Percentiles rank a stretch among this genome's conserved stretches.
Evolutionary conservation across 2,113 vertebrate genomes (phyloP).

Genomic region (Cromileptes altivelis): DNA sequence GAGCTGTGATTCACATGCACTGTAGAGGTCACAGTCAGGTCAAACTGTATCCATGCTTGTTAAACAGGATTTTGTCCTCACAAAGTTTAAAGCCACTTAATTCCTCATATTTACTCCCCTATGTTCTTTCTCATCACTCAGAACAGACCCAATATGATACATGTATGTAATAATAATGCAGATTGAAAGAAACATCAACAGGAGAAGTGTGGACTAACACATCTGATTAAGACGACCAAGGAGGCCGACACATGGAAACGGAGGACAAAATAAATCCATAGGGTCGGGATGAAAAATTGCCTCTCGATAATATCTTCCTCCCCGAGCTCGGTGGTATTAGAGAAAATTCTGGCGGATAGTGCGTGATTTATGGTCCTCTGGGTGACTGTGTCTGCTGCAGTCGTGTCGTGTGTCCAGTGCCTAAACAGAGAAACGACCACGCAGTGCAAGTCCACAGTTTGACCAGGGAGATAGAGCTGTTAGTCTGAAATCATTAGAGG

Average conservation of each 20-base stretch:
- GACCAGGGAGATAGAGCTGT: conserved; percentile 12
- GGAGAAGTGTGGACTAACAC: neutral
- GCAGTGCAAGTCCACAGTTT: conserved; percentile 10
- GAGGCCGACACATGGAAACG: neutral
- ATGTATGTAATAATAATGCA: neutral
- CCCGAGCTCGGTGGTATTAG: conserved; percentile 18
- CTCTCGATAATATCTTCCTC: conserved; percentile 43
- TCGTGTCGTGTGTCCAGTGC: conserved; percentile 27
- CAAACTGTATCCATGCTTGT: neutral
- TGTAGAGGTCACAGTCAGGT: neutral
- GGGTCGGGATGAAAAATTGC: conserved; percentile 61
- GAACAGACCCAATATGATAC: neutral
- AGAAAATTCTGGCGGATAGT: conserved; percentile 34
- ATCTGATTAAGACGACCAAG: conserved; percentile 10
- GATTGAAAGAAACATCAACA: neutral
- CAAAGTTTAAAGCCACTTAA: conserved; percentile 6
- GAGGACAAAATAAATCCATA: conserved; percentile 46
- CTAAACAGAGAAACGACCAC: conserved; percentile 48
- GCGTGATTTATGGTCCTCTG: conserved; percentile 66
- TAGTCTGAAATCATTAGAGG: conserved; percentile 1
- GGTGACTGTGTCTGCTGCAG: conserved; percentile 40
- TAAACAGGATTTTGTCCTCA: conserved; percentile 11
- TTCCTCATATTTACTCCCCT: conserved; percentile 5
- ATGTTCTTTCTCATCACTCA: neutral
- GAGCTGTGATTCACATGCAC: neutral